phyloP scores from a whole-genome alignment of 2,113 vertebrate species.

The Myrmecophaga tridactyla region DNA sequence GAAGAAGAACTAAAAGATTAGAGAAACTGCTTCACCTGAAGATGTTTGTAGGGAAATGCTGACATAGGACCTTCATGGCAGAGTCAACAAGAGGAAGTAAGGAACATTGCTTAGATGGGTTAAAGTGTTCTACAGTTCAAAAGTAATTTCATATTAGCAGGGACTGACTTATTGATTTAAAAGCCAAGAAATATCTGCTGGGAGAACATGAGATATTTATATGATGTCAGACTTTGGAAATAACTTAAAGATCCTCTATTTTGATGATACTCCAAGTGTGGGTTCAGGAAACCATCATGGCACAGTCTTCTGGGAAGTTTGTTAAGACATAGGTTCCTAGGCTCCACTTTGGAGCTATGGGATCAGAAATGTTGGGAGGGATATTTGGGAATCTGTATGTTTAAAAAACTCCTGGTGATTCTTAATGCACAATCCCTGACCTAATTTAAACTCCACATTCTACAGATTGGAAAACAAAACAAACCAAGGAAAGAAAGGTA shows the following conservation, averaged over 20 bases:
- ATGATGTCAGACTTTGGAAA: not conserved
- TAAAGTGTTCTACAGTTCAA: not conserved
- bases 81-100: fast-evolving
- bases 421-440: not conserved
- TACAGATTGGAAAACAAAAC: not conserved
- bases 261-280: not conserved
- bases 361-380: not conserved
- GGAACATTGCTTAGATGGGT: fast-evolving
- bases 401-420: not conserved
- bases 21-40: not conserved
- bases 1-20: not conserved
- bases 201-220: not conserved
- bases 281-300: not conserved
- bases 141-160: not conserved
- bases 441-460: not conserved
- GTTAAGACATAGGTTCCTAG: not conserved
- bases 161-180: not conserved
- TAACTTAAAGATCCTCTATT: not conserved
- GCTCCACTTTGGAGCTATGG: not conserved
- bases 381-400: not conserved
- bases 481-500: not conserved
- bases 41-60: fast-evolving
- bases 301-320: not conserved
- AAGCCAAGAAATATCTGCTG: not conserved
- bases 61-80: fast-evolving